Evolutionary conservation across 2,113 vertebrate genomes (phyloP).

Genomic region (Calypte anna): DNA sequence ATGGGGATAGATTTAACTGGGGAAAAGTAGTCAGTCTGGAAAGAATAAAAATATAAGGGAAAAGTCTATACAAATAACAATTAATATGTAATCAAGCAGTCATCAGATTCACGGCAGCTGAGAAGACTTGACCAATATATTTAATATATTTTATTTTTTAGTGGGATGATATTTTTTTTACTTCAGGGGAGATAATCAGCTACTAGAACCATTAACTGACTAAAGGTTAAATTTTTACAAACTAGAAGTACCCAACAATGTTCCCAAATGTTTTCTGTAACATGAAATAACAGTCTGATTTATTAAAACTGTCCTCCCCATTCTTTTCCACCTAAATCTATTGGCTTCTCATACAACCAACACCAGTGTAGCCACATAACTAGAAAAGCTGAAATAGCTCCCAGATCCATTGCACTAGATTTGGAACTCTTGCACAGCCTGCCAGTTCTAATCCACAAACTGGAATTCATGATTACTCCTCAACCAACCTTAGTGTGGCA

Average conservation of each 20-base stretch:
- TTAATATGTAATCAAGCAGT: not conserved
- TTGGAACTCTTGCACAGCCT: slow-evolving; percentile 31
- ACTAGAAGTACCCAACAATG: not conserved
- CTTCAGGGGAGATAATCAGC: not conserved
- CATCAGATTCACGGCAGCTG: not conserved
- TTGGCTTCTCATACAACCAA: slow-evolving; percentile 16
- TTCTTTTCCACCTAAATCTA: slow-evolving; percentile 17
- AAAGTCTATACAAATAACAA: not conserved
- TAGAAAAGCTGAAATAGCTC: slow-evolving; percentile 44
- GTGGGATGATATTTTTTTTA: not conserved
- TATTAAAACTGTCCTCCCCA: not conserved
- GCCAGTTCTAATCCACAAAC: slow-evolving; percentile 45
- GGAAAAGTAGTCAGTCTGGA: not conserved
- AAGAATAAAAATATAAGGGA: not conserved
- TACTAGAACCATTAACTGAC: not conserved
- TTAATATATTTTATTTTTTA: not conserved
- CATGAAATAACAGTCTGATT: slow-evolving; percentile 23
- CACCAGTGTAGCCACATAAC: slow-evolving; percentile 13
- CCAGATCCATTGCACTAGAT: slow-evolving; percentile 19
- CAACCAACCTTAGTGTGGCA: not conserved
- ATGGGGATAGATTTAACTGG: not conserved
- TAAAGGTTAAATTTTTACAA: not conserved
- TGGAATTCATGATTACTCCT: slow-evolving; percentile 45
- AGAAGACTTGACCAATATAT: not conserved
- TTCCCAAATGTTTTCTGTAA: slow-evolving; percentile 33